Conservation (phyloP, 2,113 vertebrate species). For the Scomber scombrus region DNA sequence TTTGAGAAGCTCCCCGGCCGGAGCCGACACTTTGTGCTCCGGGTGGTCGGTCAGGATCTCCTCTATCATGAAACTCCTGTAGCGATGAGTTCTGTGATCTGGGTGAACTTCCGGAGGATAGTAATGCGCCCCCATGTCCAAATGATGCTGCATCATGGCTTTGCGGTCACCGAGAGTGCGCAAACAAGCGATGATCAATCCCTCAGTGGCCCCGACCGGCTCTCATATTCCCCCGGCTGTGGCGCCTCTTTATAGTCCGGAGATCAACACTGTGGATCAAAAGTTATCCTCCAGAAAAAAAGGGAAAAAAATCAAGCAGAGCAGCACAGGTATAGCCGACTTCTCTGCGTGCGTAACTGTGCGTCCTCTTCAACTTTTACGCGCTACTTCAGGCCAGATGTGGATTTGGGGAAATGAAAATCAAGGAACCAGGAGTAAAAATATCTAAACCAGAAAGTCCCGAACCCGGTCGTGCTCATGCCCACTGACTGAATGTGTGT, state of each 20-base stretch:
- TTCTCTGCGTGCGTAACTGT: background rate
- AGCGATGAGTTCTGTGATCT: slow-evolving; percentile 95
- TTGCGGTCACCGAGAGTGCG: slow-evolving; percentile 42
- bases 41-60: slow-evolving; percentile 96
- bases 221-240: slow-evolving; percentile 53
- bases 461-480: slow-evolving; percentile 40
- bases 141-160: slow-evolving; percentile 90
- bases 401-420: background rate
- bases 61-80: slow-evolving; percentile 98
- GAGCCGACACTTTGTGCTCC: slow-evolving; percentile 89
- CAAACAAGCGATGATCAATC: background rate
- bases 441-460: slow-evolving; percentile 15
- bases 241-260: slow-evolving; percentile 19
- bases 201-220: slow-evolving; percentile 48
- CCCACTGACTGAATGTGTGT: slow-evolving; percentile 6
- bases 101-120: slow-evolving; percentile 89
- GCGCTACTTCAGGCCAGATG: slow-evolving; percentile 10
- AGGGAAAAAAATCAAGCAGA: background rate
- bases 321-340: background rate
- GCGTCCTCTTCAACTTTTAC: slow-evolving; percentile 33
- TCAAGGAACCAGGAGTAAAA: slow-evolving; percentile 2
- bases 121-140: slow-evolving; percentile 91
- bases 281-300: slow-evolving; percentile 37
- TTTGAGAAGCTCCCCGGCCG: slow-evolving; percentile 92
- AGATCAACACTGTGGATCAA: background rate